Conservation (phyloP, 1,140 invertebrate species). For the Papilio dardanus region DNA sequence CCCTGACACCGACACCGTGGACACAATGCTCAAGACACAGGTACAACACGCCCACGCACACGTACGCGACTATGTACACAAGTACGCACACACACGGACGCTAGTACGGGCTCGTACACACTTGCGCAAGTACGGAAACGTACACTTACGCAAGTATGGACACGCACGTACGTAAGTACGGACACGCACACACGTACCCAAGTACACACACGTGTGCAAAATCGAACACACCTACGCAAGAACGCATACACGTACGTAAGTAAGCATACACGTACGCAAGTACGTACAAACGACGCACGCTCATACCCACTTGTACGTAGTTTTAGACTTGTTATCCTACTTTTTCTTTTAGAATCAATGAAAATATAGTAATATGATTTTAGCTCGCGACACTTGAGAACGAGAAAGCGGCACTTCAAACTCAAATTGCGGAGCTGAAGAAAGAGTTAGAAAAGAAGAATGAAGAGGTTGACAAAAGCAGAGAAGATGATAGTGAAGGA, state of each 20-base stretch:
- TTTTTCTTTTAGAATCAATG: background rate
- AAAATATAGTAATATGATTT: constrained; percentile 42
- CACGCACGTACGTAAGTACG: background rate
- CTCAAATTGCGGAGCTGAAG: constrained; percentile 77
- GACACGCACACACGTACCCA: background rate
- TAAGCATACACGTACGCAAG: too few relatives aligned
- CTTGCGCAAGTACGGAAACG: background rate
- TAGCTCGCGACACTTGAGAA: constrained; percentile 81
- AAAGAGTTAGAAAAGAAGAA: constrained; percentile 72
- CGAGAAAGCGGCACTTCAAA: constrained; percentile 81
- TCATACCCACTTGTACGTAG: too few relatives aligned
- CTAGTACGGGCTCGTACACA: too few relatives aligned
- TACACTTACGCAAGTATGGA: background rate
- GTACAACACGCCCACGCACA: constrained; percentile 45
- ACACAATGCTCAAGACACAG: constrained; percentile 79
- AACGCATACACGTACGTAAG: too few relatives aligned
- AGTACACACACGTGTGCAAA: too few relatives aligned
- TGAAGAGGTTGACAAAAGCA: constrained; percentile 69
- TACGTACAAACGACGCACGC: too few relatives aligned
- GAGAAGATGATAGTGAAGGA: constrained; percentile 71
- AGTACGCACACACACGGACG: too few relatives aligned
- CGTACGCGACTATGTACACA: too few relatives aligned
- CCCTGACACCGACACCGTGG: constrained; percentile 78
- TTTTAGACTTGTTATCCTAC: too few relatives aligned
- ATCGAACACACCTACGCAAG: too few relatives aligned